Evolutionary conservation across 2,797 vertebrate genomes (phyloP), one percentile per base, ranked within the genome.

Genomic region (Molossus molossus): DNA sequence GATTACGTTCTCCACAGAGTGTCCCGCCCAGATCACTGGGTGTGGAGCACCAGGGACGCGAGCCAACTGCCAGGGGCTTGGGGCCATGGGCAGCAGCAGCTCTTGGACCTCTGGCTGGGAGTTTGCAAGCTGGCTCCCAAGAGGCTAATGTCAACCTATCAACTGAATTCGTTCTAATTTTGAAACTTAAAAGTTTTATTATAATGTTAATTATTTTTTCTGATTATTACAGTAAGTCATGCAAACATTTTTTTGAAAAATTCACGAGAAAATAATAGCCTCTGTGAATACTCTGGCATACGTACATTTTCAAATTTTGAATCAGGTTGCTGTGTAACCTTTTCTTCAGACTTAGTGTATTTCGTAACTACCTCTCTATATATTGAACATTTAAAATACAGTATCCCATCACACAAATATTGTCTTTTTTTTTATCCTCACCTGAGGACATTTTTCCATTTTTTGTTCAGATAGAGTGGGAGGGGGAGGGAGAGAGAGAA

Each of bases 1-100:
- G 53, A 58, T 6, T 40, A 3, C 5, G 13, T 57, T 27, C 37
- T 50, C 48, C 45, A 17, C 0, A 0, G 3, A 21, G 6, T 18
- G 18, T 79, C n/a, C 6, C 1, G 0, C 11, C 15, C 79, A 80
- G 70, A 65, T 53, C 20, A 15, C 33, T 79, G 40, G 40, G 18
- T 10, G 6, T 21, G 13, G 70, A 62, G 29, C n/a, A 50, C 3
- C 0, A 21, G 29, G 55, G 33, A 12, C 29, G 3, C 33, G 25
- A 64, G 23, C 29, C 14, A 20, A 7, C 17, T 11, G 25, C 58
- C n/a, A 18, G 1, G 53, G 40, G 10, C 64, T 14, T 6, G 64
- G 79, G 37, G 29, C 55, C 67, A 11, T 0, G 17, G 29, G 27
- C 48, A n/a, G 37, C 65, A 27, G 20, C 15, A 48, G 1, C 20